Evolutionary conservation across 2,113 vertebrate species (phyloP).

Genomic region (Pomatorhinus ruficollis): DNA sequence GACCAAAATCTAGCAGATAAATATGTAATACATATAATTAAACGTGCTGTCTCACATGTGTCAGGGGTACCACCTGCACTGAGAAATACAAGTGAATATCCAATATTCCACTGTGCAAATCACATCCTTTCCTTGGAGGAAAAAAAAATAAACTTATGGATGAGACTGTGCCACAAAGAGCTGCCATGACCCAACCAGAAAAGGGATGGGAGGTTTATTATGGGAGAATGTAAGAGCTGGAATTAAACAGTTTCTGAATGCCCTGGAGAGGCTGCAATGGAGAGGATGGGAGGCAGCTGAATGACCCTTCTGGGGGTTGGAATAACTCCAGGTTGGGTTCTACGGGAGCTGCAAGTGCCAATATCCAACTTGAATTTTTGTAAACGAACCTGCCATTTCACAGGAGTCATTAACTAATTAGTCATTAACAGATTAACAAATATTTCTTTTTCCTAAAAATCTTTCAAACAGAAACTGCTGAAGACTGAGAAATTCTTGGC

Average conservation of each 20-base stretch:
- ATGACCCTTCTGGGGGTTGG: not conserved
- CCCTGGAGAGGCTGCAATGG: not conserved
- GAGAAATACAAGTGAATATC: not conserved
- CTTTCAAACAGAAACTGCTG: not conserved
- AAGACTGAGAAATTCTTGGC: constrained; percentile 7
- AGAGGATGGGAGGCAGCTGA: not conserved
- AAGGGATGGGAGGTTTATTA: not conserved
- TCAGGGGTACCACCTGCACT: too few species aligned
- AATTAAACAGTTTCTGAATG: not conserved
- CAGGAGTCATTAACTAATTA: not conserved
- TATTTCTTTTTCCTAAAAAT: not conserved
- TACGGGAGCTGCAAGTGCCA: not conserved
- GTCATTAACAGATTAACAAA: constrained; percentile 5
- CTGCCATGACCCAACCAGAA: not conserved
- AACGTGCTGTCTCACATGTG: fast-evolving
- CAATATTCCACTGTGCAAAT: not conserved
- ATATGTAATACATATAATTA: not conserved
- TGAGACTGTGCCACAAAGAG: not conserved
- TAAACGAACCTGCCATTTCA: not conserved
- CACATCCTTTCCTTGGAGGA: not conserved
- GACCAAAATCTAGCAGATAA: not conserved
- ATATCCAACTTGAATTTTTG: not conserved
- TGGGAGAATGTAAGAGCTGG: not conserved
- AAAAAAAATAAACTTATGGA: fast-evolving
- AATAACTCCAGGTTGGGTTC: fast-evolving